Percentiles rank a stretch among this genome's conserved stretches.
Conservation (phyloP, 2,888 invertebrate genomes). For the Xylota segnis region DNA sequence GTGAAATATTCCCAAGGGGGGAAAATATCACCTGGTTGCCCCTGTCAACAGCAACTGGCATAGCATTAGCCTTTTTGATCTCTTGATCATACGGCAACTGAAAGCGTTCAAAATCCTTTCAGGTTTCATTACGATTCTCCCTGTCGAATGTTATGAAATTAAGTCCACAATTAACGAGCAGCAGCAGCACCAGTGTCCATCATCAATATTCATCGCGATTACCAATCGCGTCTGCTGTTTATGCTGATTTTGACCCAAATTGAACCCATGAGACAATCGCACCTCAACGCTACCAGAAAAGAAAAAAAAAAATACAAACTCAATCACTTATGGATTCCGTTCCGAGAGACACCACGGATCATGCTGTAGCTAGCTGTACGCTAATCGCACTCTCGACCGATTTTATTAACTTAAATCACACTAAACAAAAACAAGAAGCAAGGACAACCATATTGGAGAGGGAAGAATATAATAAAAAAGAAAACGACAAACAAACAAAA, state of each 20-base stretch:
- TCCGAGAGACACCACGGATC: constrained; percentile 52
- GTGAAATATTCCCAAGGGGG: constrained; percentile 19
- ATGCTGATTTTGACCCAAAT: constrained; percentile 77
- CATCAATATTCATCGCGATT: constrained; percentile 77
- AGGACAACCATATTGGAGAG: constrained; percentile 53
- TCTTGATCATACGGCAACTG: constrained; percentile 63
- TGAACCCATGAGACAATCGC: constrained; percentile 76
- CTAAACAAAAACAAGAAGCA: constrained; percentile 33
- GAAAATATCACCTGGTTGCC: neutral
- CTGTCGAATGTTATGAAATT: constrained; percentile 75
- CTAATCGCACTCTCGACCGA: constrained; percentile 56
- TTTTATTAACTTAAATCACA: constrained; percentile 69
- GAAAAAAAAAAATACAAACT: neutral
- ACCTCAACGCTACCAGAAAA: constrained; percentile 52
- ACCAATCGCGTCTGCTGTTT: constrained; percentile 70
- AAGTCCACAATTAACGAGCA: constrained; percentile 75
- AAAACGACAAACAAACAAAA: constrained; percentile 12
- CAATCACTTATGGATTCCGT: constrained; percentile 65
- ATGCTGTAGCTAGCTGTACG: constrained; percentile 27
- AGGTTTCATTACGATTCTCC: constrained; percentile 69
- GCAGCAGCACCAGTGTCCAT: constrained; percentile 47
- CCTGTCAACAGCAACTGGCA: constrained; percentile 28
- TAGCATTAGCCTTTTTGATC: constrained; percentile 74
- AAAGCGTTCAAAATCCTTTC: constrained; percentile 66
- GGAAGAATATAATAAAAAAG: constrained; percentile 9